Evolutionary conservation across 2,888 invertebrate genomes (phyloP), one percentile per base, ranked within the genome.

Genomic region (Carpatolechia fugitivella): DNA sequence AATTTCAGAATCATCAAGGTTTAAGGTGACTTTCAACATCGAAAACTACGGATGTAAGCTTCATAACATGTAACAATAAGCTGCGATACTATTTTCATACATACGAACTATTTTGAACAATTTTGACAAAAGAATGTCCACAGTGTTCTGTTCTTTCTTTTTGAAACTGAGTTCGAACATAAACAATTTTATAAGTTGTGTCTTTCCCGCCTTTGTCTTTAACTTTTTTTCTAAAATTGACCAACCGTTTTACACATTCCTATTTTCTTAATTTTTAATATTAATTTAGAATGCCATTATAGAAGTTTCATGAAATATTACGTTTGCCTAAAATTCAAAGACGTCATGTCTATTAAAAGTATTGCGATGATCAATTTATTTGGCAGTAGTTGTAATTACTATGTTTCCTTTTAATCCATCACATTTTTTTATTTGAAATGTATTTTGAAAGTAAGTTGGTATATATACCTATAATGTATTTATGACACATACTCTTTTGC

Each of bases 31-130:
- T 24, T 69, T 72, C 72, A 85, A 85, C 84, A 83, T 71, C 71
- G 70, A 83, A 69, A 71, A 72, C 80, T 83, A 82, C 74, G 63
- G 70, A 73, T 76, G 69, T 78, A 84, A 83, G 82, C 81, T 66
- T 76, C 53, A 56, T 70, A 82, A 82, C 79, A 80, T 78, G 69
- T 79, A 82, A 82, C 81, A 82, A 81, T 74, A 82, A 82, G 81
- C 81, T 64, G 65, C 31, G 36, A 41, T 41, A 36, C 49, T 54
- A 56, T 50, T 11, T 38, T n/a, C n/a, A 38, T 50, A 38, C n/a
- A 35, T 49, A 55, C 10, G 18, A 33, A 33, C 6, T 33, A 56
- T 54, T 49, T 20, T 40, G 55, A 50, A 38, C 29, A 29, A 35
- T 47, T 24, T 18, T 41, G 2, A 41, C 16, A 33, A 47, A 47